These are phyloP conservation scores for Helostoma temminkii DNA, from an alignment of 2,797 vertebrate genomes.

Conservation along the genomic window DNA sequence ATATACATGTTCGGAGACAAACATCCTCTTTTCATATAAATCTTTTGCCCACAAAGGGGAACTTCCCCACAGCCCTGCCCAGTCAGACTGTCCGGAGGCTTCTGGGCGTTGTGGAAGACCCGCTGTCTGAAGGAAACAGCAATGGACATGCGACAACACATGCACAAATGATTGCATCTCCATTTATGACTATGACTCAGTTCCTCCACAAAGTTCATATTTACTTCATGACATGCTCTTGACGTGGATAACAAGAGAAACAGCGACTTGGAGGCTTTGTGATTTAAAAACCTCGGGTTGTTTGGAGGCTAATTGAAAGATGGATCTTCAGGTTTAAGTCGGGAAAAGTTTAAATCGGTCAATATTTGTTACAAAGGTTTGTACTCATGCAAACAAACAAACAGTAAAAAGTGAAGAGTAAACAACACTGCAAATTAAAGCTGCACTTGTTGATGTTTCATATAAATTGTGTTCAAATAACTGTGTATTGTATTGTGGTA, in stretches of 20 bases:
- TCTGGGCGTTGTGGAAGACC: conserved; percentile 38
- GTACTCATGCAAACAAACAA: too few relatives aligned
- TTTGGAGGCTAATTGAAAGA: neutral
- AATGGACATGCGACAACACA: conserved; percentile 38
- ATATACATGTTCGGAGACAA: conserved; percentile 37
- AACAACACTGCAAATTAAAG: conserved; percentile 3
- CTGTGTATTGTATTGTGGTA: neutral
- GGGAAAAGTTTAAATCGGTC: too few relatives aligned
- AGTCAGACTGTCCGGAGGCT: conserved; percentile 44
- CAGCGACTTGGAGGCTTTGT: neutral
- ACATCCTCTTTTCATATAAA: conserved; percentile 63
- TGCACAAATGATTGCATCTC: neutral
- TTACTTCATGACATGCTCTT: conserved; percentile 6
- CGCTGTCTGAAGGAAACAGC: conserved; percentile 24
- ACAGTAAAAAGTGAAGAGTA: too few relatives aligned
- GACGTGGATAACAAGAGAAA: neutral
- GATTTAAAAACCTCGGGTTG: neutral
- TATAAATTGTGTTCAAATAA: neutral
- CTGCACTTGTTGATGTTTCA: neutral
- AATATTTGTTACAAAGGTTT: neutral
- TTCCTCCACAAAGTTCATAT: neutral
- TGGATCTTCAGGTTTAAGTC: too few relatives aligned
- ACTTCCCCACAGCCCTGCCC: conserved; percentile 64
- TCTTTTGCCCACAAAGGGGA: conserved; percentile 68
- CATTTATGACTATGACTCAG: conserved; percentile 16